Evolutionary conservation across 1,140 invertebrate species (phyloP), one percentile per base, ranked within the genome.

Genomic region (Nymphalis io): DNA sequence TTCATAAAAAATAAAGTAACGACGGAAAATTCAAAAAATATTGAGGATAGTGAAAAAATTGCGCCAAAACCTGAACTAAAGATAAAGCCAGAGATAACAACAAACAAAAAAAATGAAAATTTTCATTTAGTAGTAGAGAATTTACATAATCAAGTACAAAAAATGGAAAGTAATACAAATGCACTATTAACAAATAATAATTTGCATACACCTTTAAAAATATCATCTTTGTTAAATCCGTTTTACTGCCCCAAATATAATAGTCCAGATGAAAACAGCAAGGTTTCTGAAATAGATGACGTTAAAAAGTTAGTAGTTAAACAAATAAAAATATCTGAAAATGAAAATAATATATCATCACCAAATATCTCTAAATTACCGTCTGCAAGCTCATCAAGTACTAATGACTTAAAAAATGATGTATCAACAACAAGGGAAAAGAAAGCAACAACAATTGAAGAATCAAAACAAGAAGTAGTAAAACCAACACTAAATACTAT

Each of bases 171-270:
- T 16, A 44, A 39, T 18, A 23, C 16, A 40, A n/a, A 1, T 48
- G 21, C 13, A 38, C 18, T n/a, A 53, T 15, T 23, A 33, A 65
- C 0, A 15, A 65, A 66, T 58, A 27, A 44, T 42, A 68, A 74
- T 57, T 62, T 85, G n/a, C 61, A 88, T 62, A 81, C 70, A 16
- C 87, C 88, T 18, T 70, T 90, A 61, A 87, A 79, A 76, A 85
- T 90, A 78, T 89, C 88, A 38, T 82, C 85, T 13, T 75, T 90
- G 23, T 76, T 90, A 64, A 89, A 90, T 76, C 84, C 88, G 20
- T 64, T 83, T 38, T 86, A 84, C 73, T 70, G 78, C 27, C 81
- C 84, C 27, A 61, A 70, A 65, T 55, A 60, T 48, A 40, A 66
- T 53, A 21, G 8, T 18, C 12, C 40, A 13, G 57, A 55, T n/a